Conservation (phyloP, 2,797 vertebrate species). For the Oryzias dopingdopingensis region DNA sequence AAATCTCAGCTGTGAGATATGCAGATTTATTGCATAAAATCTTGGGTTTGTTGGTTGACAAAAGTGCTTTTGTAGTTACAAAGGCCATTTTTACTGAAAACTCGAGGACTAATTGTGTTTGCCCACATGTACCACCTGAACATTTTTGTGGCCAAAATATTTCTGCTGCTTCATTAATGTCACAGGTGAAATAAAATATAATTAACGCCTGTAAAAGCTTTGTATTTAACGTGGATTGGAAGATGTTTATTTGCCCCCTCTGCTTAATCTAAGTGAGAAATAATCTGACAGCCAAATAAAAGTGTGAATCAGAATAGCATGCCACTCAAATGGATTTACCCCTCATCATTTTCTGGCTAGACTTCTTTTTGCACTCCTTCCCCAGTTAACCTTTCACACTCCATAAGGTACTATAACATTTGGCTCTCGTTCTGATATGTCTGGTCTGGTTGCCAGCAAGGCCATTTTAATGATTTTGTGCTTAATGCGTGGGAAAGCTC, state of each 20-base stretch:
- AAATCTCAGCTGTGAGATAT: too few relatives aligned
- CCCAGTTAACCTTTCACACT: conserved; percentile 75
- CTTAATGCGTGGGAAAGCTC: conserved; percentile 62
- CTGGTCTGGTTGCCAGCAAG: conserved; percentile 43
- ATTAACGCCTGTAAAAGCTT: background rate
- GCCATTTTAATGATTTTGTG: conserved; percentile 72
- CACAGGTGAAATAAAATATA: too few relatives aligned
- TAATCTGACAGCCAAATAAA: background rate
- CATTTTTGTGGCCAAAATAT: background rate
- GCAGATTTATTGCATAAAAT: too few relatives aligned
- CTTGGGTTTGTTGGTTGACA: too few relatives aligned
- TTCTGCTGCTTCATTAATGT: background rate
- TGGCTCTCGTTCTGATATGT: conserved; percentile 54
- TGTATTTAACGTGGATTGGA: background rate
- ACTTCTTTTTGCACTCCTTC: conserved; percentile 20
- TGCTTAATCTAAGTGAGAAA: background rate
- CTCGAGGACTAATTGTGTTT: too few relatives aligned
- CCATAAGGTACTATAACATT: conserved; percentile 67
- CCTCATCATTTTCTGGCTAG: conserved; percentile 22
- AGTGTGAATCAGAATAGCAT: background rate
- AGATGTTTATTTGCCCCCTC: background rate
- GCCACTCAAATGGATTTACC: conserved; percentile 15
- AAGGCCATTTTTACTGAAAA: too few relatives aligned
- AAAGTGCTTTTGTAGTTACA: too few relatives aligned
- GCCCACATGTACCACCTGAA: too few relatives aligned